Base-by-base conservation (phyloP, 2,113 vertebrate species). In the Acanthochromis polyacanthus region DNA sequence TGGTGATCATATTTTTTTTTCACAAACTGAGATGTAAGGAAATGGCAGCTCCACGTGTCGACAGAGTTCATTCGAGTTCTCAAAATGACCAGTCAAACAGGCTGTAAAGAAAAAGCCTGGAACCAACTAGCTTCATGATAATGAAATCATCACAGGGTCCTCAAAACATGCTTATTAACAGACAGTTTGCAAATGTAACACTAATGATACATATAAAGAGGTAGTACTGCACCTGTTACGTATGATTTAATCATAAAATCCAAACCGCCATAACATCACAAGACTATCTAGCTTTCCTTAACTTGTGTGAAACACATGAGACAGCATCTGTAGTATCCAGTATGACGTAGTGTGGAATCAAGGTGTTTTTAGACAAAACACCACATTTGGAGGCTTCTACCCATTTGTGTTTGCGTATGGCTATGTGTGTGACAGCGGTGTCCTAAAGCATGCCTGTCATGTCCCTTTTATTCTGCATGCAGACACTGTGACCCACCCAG, bases 401-500 rank as follows among this genome's bases (percentile, higher is more conserved):
- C 17, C 19, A 19, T 50, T 7, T 9, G 48, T 38, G 32, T 56
- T 46, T 38, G 63, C 48, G 65, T 66, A 11, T 19, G 28, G 53
- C 17, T 38, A 20, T n/a, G 17, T 80, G 20, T 59, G 45, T 64
- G 67, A 69, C 45, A 58, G 64, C 60, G 61, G 48, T 75, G 25
- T 61, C 74, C 36, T 81, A 59, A 84, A 82, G 79, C 66, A 53
- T 71, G 28, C 64, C 15, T 61, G 46, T 83, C 66, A 62, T 78
- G 82, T 85, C 69, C 75, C 62, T 52, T 82, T 82, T 83, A 66
- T 58, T 67, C 86, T 79, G 84, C 87, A 87, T 89, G 85, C 88
- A 90, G 84, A 85, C 82, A 79, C 40, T 4, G 61, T 88, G 87
- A 92, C 62, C 71, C 70, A 59, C 75, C 50, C 82, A 91, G 88